Evolutionary conservation across 2,888 invertebrate genomes (phyloP).

Genomic region (Acholoe squamosa): DNA sequence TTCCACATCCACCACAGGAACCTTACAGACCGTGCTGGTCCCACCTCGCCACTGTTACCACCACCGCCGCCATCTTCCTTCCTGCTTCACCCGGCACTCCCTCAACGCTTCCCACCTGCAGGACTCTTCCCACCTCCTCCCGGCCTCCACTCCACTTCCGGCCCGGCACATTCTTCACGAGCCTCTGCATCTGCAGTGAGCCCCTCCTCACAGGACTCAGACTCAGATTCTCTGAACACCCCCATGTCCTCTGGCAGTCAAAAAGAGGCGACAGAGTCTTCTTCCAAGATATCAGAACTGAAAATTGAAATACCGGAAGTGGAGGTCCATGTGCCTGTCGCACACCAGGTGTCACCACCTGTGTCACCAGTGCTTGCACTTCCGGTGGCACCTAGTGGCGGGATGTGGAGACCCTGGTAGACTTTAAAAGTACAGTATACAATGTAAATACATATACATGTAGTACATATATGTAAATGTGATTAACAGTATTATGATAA

Average conservation of each 20-base stretch:
- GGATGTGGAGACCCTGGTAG: constrained; percentile 42
- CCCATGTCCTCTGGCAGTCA: no score
- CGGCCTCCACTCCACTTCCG: constrained; percentile 1
- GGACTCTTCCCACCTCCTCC: not conserved
- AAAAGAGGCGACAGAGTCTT: not conserved
- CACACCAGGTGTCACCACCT: not conserved
- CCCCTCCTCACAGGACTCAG: not conserved
- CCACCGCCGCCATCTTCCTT: no score
- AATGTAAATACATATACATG: no score
- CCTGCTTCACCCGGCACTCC: not conserved
- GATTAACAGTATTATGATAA: no score
- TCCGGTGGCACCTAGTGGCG: not conserved
- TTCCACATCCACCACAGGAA: constrained; percentile 21
- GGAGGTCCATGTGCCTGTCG: not conserved
- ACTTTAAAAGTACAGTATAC: no score
- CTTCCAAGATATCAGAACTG: constrained; percentile 14
- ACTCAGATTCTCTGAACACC: no score
- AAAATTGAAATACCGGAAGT: constrained; percentile 42
- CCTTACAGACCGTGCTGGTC: not conserved
- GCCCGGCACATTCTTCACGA: not conserved
- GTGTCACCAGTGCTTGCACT: not conserved
- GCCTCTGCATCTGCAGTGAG: not conserved
- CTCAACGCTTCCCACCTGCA: not conserved
- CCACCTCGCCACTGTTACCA: not conserved
- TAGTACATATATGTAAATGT: no score